These are phyloP conservation scores for Scrobipalpa atriplicella DNA, from an alignment of 2,888 invertebrate genomes.

Conservation along the genomic window DNA sequence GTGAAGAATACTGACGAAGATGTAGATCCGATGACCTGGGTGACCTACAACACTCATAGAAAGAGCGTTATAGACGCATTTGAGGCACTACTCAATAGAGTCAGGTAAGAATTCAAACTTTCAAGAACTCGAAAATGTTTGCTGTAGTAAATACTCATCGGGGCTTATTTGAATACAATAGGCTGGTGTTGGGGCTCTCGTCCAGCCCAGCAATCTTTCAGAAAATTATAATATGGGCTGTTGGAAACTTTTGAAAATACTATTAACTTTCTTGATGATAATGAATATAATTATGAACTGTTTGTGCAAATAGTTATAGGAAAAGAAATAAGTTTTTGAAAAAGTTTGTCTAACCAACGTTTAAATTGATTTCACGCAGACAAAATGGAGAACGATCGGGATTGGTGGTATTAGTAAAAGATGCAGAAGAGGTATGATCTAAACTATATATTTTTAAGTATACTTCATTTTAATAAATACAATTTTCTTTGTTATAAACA, in stretches of 20 bases:
- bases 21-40: conserved; percentile 63
- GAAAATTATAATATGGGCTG: too few species aligned
- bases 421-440: conserved; percentile 43
- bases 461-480: too few species aligned
- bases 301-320: too few species aligned
- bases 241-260: too few species aligned
- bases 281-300: too few species aligned
- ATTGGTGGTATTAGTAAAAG: conserved; percentile 43
- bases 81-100: conserved; percentile 54
- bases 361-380: conserved; percentile 38
- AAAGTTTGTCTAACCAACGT: background rate
- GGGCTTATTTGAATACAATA: too few species aligned
- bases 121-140: background rate
- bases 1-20: conserved; percentile 44
- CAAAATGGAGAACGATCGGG: conserved; percentile 51
- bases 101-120: conserved; percentile 48
- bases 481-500: too few species aligned
- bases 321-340: too few species aligned
- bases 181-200: too few species aligned
- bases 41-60: conserved; percentile 53
- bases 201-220: too few species aligned
- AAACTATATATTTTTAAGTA: background rate
- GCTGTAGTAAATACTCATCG: too few species aligned
- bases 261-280: too few species aligned
- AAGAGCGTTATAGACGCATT: conserved; percentile 57